A percentile compares a stretch with the other conserved stretches of the same genome.
Evolutionary conservation across 2,888 invertebrate species (phyloP).

Genomic region (Eupsilia transversa): DNA sequence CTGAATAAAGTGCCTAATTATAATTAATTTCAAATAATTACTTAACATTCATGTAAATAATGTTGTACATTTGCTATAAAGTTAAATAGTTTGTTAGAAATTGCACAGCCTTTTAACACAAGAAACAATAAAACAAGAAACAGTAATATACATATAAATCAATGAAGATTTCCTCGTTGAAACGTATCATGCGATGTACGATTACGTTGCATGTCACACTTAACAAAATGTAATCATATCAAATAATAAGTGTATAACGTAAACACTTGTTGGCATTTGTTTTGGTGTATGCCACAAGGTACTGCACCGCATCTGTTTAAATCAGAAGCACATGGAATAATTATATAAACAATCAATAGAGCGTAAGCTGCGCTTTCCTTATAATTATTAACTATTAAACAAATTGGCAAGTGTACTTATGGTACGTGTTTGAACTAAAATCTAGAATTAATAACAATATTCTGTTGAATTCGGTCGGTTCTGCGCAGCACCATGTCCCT

Average conservation of each 20-base stretch:
- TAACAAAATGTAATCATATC: conserved; percentile 14
- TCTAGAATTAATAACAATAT: conserved; percentile 35
- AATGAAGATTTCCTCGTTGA: conserved; percentile 24
- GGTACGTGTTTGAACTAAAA: conserved; percentile 43
- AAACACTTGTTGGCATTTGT: conserved; percentile 16
- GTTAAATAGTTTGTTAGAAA: conserved; percentile 60
- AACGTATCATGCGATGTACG: conserved; percentile 9
- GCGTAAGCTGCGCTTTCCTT: conserved; percentile 48
- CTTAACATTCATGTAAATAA: conserved; percentile 38
- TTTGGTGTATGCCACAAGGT: conserved; percentile 41
- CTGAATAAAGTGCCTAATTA: conserved; percentile 51
- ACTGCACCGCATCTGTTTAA: conserved; percentile 11
- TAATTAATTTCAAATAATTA: conserved; percentile 45
- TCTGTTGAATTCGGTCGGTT: conserved; percentile 15
- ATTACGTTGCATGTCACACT: conserved; percentile 9
- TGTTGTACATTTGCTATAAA: conserved; percentile 54
- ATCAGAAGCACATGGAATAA: conserved; percentile 17
- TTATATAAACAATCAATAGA: conserved; percentile 21
- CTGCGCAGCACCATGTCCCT: conserved; percentile 12
- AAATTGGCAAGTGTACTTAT: conserved; percentile 57
- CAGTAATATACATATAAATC: conserved; percentile 37
- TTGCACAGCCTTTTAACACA: conserved; percentile 71
- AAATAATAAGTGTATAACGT: conserved; percentile 1
- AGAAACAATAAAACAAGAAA: conserved; percentile 48
- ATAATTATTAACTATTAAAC: conserved; percentile 35